Evolutionary conservation across 2,888 invertebrate genomes (phyloP).

Genomic region (Leptopilina drosophilae): DNA sequence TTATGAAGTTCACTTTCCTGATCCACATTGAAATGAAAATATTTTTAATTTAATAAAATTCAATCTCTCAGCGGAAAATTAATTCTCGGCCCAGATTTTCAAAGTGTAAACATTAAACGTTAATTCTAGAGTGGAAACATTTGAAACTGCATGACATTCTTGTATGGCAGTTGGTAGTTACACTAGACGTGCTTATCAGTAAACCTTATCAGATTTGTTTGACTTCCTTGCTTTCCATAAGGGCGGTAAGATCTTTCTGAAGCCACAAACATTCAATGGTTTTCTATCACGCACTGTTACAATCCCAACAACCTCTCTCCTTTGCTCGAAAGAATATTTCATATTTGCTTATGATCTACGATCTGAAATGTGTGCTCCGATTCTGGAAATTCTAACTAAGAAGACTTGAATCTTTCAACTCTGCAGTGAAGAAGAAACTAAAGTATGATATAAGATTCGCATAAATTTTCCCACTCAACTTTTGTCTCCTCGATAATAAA

Average conservation of each 20-base stretch:
- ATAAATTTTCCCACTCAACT: slow-evolving; percentile 32
- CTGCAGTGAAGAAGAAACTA: neutral
- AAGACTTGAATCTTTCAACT: slow-evolving; percentile 20
- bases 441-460: slow-evolving; percentile 24
- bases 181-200: slow-evolving; percentile 46
- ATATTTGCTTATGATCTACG: slow-evolving; percentile 25
- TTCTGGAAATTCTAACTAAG: slow-evolving; percentile 17
- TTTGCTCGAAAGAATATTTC: slow-evolving; percentile 16
- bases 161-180: slow-evolving; percentile 54
- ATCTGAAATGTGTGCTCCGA: slow-evolving; percentile 15
- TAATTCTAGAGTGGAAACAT: slow-evolving; percentile 49
- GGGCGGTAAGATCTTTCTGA: slow-evolving; percentile 19
- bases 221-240: slow-evolving; percentile 46
- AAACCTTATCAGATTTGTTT: slow-evolving; percentile 48
- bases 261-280: slow-evolving; percentile 33
- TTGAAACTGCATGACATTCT: slow-evolving; percentile 55
- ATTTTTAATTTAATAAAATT: too few species aligned
- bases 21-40: too few species aligned
- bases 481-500: slow-evolving; percentile 46
- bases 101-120: slow-evolving; percentile 43
- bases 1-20: too few species aligned
- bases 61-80: neutral
- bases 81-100: neutral
- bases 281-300: slow-evolving; percentile 47
- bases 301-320: neutral